Base-by-base conservation (phyloP, 2,113 vertebrate species). In the Apteryx mantelli region DNA sequence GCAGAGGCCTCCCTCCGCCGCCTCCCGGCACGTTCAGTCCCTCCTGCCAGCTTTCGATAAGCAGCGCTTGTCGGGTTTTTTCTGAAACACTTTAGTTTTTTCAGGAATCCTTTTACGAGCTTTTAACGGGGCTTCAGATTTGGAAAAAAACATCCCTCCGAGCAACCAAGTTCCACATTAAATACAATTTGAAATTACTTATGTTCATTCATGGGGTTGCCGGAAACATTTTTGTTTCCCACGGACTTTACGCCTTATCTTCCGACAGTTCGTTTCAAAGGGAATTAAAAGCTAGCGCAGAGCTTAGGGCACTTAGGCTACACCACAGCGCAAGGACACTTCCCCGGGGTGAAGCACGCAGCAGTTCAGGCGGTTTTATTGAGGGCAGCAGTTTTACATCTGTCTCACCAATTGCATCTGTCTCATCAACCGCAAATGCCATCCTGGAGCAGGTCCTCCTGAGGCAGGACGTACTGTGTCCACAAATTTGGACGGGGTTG, bases 321-420 rank as follows among this genome's bases (percentile, higher is more conserved):
- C 86, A 20, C 64, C 87, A 86, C 55, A 92, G 91, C 48, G 78
- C 86, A 96, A 92, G 91, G 92, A n/a, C 34, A 68, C 65, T 88
- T 48, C 65, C 53, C 36, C 25, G 65, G 79, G 82, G 88, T 85
- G 94, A 83, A 95, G 76, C 36, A 16, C 44, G 74, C 64, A 91
- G 61, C 73, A 71, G 55, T 78, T 25, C 60, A 81, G 44, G 25
- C 73, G 17, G 1, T 58, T 81, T 92, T 7, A 50, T 79, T 74
- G 44, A 92, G 77, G 15, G 73, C 90, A 74, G 89, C 93, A 92
- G 82, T 94, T 97, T 98, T 86, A 73, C 93, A 94, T 97, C 97
- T 97, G 96, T 97, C 97, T 97, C 87, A 28, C 79, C 55, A 91
- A n/a, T 53, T 70, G 88, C 95, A 73, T 36, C 36, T 36, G 36